Evolutionary conservation across 2,113 vertebrate species (phyloP), one percentile per base, ranked within the genome.

Genomic region (Gasterosteus aculeatus): DNA sequence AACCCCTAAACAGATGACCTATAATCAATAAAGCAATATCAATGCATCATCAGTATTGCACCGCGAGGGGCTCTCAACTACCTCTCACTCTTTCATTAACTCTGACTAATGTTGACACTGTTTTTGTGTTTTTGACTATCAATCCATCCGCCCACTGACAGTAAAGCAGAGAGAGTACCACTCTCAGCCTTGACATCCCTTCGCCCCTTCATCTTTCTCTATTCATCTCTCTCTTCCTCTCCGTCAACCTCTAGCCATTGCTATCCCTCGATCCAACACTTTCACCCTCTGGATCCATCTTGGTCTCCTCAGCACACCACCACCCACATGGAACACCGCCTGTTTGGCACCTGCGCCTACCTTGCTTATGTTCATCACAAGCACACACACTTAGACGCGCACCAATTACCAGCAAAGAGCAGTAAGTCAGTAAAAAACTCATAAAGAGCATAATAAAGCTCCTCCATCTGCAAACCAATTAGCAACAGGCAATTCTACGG

Each of bases 401-500:
- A 6, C 57, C 65, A 69, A 83, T 83, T 74, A 69, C n/a, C 72
- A 80, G 71, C 64, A 76, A 61, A 73, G 76, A 80, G 74, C 64
- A 78, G 67, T 76, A 71, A 82, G 85, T 88, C 78, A 63, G 76
- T 87, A 87, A 91, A 81, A 86, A 87, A 82, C 57, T 88, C 85
- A 90, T 91, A 86, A 88, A 85, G 63, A 78, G 71, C 75, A 86
- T 84, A 88, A 86, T 76, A 84, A 83, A 91, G 69, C 65, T 77
- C 33, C 49, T 74, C 81, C 54, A 81, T 87, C 80, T 83, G 69
- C 74, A 87, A 86, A 85, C 65, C 76, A 74, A 88, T 87, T 86
- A 85, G 78, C 65, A 77, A 61, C 16, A 57, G 73, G 10, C 66
- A 76, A 85, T 85, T 77, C 56, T 70, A 4, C 2, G 44, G 67